Conservation (phyloP, 2,888 invertebrate genomes). For the Drosophila macrothrix region DNA sequence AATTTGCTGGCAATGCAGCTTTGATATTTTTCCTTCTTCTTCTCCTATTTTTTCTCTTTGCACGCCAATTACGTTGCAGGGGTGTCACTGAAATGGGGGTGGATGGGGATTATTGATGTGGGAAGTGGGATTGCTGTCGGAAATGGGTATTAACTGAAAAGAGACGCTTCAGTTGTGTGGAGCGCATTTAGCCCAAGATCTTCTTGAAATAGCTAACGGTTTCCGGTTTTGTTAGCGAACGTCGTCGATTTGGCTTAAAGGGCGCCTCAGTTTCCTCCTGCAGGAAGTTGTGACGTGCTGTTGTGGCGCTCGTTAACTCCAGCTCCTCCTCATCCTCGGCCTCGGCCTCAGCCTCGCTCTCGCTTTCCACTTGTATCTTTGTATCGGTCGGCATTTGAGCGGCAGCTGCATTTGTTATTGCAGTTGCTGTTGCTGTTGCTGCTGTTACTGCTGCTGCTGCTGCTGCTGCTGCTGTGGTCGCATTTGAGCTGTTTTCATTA, state of each 20-base stretch:
- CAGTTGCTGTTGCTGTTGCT: conserved; percentile 26
- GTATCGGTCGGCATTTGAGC: conserved; percentile 6
- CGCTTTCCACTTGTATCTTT: conserved; percentile 54
- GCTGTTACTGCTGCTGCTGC: conserved; percentile 38
- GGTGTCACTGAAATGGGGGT: not conserved
- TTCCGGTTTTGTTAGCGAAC: conserved; percentile 84
- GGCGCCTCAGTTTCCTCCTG: conserved; percentile 84
- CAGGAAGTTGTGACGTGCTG: conserved; percentile 83
- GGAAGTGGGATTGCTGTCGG: conserved; percentile 20
- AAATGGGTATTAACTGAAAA: conserved; percentile 63
- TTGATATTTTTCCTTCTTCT: conserved; percentile 40
- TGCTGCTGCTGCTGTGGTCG: not conserved
- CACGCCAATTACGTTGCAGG: conserved; percentile 56
- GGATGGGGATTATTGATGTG: not conserved
- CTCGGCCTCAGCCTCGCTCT: conserved; percentile 11
- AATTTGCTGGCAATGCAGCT: conserved; percentile 60
- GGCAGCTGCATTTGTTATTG: conserved; percentile 15
- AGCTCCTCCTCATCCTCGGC: conserved; percentile 20
- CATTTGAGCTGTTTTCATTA: conserved; percentile 59
- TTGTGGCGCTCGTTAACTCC: conserved; percentile 52
- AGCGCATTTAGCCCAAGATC: conserved; percentile 83
- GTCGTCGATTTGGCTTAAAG: conserved; percentile 85
- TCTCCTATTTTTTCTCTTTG: conserved; percentile 11
- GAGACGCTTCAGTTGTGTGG: conserved; percentile 45
- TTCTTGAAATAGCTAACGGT: conserved; percentile 85